Evolutionary conservation across 2,113 vertebrate species (phyloP).

Genomic region (Zosterops borbonicus): DNA sequence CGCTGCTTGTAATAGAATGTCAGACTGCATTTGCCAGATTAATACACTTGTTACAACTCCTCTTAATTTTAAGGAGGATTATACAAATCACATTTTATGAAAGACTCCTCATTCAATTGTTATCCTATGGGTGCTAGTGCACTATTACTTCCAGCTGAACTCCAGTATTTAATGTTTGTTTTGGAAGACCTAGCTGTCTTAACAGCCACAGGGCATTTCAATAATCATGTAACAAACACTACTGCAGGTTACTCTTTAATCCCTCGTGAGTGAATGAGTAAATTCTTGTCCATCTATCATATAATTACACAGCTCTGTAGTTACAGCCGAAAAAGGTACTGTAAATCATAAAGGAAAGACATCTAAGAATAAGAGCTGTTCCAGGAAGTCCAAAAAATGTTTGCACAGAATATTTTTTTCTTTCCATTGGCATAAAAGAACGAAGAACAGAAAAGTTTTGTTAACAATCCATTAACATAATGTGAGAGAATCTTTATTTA

Average conservation of each 20-base stretch:
- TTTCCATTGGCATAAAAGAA: neutral
- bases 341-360: slow-evolving; percentile 37
- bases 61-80: slow-evolving; percentile 4
- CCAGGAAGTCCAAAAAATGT: neutral
- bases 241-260: slow-evolving; percentile 67
- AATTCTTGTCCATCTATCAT: slow-evolving; percentile 44
- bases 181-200: slow-evolving; percentile 53
- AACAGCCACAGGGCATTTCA: slow-evolving; percentile 60
- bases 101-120: neutral
- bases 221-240: slow-evolving; percentile 62
- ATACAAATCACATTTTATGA: neutral
- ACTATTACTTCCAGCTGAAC: slow-evolving; percentile 12
- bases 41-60: neutral
- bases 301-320: neutral
- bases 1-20: neutral
- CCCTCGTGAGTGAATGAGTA: slow-evolving; percentile 37
- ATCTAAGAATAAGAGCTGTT: neutral
- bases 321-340: slow-evolving; percentile 1
- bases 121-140: neutral
- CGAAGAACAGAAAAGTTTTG: neutral
- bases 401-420: neutral
- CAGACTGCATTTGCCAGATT: neutral
- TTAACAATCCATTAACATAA: neutral
- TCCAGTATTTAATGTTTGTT: slow-evolving; percentile 43
- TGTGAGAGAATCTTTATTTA: neutral